Evolutionary conservation across 92 coral and sea anemone genomes (phyloP), one percentile per base, ranked within the genome.

Genomic region (Porites cylindrica): DNA sequence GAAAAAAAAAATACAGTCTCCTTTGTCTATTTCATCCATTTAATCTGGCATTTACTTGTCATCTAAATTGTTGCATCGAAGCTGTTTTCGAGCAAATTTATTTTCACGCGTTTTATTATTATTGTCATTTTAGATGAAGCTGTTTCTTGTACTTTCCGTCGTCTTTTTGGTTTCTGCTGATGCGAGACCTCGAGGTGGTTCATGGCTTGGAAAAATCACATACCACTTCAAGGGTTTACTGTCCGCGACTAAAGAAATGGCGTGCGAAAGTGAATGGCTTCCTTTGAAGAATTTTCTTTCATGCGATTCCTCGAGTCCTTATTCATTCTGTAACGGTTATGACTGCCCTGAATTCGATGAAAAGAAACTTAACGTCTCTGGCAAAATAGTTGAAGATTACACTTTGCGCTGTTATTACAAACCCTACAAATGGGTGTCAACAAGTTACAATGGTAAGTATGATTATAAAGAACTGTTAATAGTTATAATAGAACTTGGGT

Each of bases 321-420:
- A 38, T 38, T 38, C 11, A 8, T 94, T 91, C 89, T 91, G 98
- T 66, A 67, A 54, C 68, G 72, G 59, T 6, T 43, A 91, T 12
- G 98, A 95, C 14, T 93, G 96, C 82, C 98, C 98, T 9, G 77
- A 79, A 6, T 82, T 70, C 52, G 93, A 91, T 56, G 87, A 82
- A 71, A 72, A 86, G 7, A 87, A 91, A 75, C 88, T 79, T 1
- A 83, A 82, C 7, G 82, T 87, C 14, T 66, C 89, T 8, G 60
- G 60, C 60, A 54, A 13, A 38, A 38, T 38, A 38, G 47, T 38
- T 38, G 47, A 38, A 54, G 82, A 85, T 23, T 95, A 95, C 66
- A 89, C 87, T 29, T 67, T 85, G 62, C 87, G 98, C n/a, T 93
- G 96, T 32, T 95, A 93, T 70, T 81, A 87, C 8, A 38, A 82